A percentile compares a stretch with the other conserved stretches of the same genome.
Evolutionary conservation across 2,888 invertebrate genomes (phyloP).

Genomic region (Bhutanitis thaidina): DNA sequence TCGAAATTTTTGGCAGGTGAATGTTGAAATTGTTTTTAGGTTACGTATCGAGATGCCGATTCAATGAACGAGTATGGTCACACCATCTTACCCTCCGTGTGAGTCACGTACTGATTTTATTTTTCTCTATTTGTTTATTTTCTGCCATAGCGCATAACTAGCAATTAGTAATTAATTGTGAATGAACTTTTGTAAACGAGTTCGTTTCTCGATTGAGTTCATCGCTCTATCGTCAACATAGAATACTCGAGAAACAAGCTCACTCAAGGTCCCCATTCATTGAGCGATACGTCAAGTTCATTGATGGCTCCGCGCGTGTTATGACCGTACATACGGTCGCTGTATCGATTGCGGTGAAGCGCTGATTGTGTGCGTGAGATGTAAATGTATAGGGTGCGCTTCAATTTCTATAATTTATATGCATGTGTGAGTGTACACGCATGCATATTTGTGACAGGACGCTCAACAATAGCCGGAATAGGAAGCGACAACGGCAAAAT

Average conservation of each 20-base stretch:
- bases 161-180: background rate
- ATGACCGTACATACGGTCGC: conserved; percentile 12
- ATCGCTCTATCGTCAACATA: conserved; percentile 49
- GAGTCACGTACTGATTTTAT: conserved; percentile 6
- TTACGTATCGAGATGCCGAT: conserved; percentile 25
- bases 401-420: conserved; percentile 37
- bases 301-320: conserved; percentile 48
- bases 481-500: conserved; percentile 69
- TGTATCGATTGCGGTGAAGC: conserved; percentile 18
- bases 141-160: background rate
- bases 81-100: conserved; percentile 11
- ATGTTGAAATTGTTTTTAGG: conserved; percentile 27
- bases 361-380: conserved; percentile 7
- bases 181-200: conserved; percentile 6
- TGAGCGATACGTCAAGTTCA: conserved; percentile 57
- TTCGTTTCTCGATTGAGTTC: conserved; percentile 46
- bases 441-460: conserved; percentile 62
- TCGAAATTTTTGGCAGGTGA: conserved; percentile 21
- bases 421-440: conserved; percentile 41
- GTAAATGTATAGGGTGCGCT: conserved; percentile 16
- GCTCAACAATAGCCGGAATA: conserved; percentile 77
- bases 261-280: conserved; percentile 62
- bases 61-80: conserved; percentile 20
- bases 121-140: background rate
- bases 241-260: conserved; percentile 50